Conservation (phyloP, 2,888 invertebrate species). For the Limulus polyphemus region DNA sequence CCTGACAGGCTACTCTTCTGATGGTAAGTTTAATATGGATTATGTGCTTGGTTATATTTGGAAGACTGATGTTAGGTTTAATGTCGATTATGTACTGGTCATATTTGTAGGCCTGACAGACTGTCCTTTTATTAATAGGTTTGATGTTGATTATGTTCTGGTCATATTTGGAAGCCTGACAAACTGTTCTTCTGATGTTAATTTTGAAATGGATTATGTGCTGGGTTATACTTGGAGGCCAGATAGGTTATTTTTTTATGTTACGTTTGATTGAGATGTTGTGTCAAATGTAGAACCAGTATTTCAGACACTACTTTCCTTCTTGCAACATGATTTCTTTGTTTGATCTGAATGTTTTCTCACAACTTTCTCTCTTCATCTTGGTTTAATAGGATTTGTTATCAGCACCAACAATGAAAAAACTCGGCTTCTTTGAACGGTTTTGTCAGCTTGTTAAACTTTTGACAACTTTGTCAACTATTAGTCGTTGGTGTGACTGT, state of each 20-base stretch:
- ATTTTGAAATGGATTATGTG: conserved; percentile 28
- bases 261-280: conserved; percentile 62
- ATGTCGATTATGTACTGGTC: conserved; percentile 42
- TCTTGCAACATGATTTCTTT: no score
- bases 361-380: no score
- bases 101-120: conserved; percentile 98
- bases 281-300: conserved; percentile 13
- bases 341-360: no score
- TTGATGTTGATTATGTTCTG: conserved; percentile 94
- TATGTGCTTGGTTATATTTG: conserved; percentile 69
- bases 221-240: no score
- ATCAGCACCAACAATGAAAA: no score
- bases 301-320: no score
- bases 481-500: no score
- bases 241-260: no score
- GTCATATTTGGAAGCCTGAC: conserved; percentile 98
- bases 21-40: conserved; percentile 52
- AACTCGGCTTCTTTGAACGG: no score
- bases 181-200: conserved; percentile 94
- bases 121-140: conserved; percentile 91
- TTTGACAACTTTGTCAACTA: no score
- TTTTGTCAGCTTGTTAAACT: no score
- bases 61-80: conserved; percentile 81
- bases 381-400: no score
- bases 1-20: conserved; percentile 94